Conservation (phyloP, 1,140 invertebrate species). For the Drosophila ercepeae region DNA sequence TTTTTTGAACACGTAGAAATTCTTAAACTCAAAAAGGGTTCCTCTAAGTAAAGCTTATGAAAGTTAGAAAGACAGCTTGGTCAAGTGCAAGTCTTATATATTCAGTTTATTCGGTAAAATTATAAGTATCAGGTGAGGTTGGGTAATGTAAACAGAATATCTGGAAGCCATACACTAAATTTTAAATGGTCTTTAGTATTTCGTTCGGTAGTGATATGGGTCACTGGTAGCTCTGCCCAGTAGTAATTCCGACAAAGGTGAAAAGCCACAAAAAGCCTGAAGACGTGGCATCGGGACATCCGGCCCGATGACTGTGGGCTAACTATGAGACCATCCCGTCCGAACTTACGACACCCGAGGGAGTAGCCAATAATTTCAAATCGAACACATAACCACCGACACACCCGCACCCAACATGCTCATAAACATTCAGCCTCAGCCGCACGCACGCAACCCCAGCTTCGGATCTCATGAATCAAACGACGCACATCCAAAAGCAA, state of each 20-base stretch:
- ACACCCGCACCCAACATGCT: constrained; percentile 7
- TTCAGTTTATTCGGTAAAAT: too few species aligned
- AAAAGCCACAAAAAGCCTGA: background rate
- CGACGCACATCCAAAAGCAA: constrained; percentile 48
- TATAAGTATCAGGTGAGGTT: too few species aligned
- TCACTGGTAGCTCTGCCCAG: too few species aligned
- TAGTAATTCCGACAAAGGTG: background rate
- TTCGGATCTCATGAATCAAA: constrained; percentile 67
- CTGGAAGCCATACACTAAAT: constrained; percentile 61
- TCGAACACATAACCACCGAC: constrained; percentile 54
- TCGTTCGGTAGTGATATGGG: constrained; percentile 18
- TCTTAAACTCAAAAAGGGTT: too few species aligned
- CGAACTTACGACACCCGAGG: constrained; percentile 78
- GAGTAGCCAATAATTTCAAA: constrained; percentile 82
- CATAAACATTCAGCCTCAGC: constrained; percentile 43
- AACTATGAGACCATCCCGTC: constrained; percentile 62
- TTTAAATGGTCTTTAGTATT: constrained; percentile 55
- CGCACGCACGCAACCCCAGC: constrained; percentile 10
- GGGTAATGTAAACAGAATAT: background rate
- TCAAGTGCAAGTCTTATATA: too few species aligned
- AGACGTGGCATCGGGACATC: too few species aligned
- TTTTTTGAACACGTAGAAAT: too few species aligned
- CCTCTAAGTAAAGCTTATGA: too few species aligned
- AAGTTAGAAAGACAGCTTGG: too few species aligned
- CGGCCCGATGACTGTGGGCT: background rate